Evolutionary conservation across 2,888 invertebrate genomes (phyloP), one percentile per base, ranked within the genome.

Genomic region (Amorpha juglandis): DNA sequence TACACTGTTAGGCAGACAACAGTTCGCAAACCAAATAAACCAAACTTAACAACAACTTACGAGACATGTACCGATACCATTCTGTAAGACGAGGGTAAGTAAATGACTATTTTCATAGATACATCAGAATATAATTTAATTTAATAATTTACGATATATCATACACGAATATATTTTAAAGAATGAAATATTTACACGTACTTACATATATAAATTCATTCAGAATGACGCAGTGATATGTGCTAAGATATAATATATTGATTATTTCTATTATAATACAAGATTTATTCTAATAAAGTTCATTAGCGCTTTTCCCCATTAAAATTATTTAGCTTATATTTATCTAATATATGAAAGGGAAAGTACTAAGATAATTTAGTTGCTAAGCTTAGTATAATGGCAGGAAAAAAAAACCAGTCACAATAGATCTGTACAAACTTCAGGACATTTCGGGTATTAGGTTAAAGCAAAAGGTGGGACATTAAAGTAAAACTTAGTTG

Each of bases 231-330:
- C 42, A 58, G 63, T 86, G 84, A 83, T 86, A 85, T 84, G 84
- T 84, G 69, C 82, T 84, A 84, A 74, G 74, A 78, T 81, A 80
- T 77, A 77, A 64, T 68, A 65, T 68, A 63, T 62, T 19, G 35
- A 62, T 63, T 50, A 62, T 51, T 42, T 11, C 38, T 65, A 67
- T 67, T 69, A 69, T 71, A 72, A 73, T 65, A 70, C 69, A 53
- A 71, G 71, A 68, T 73, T 74, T 75, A 73, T 70, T 75, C 74
- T 83, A 83, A 81, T 84, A 86, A 87, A 86, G 74, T 86, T 89
- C 86, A 90, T 87, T 92, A 92, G 92, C 92, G 92, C 92, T 92
- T 92, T 92, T 92, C 92, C 92, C 92, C 92, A 86, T 90, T 84
- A 70, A 74, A 62, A 64, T 27, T 65, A 67, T 62, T 64, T 63